phyloP scores from a whole-genome alignment of 2,888 invertebrate species.

The Acronicta leporina region DNA sequence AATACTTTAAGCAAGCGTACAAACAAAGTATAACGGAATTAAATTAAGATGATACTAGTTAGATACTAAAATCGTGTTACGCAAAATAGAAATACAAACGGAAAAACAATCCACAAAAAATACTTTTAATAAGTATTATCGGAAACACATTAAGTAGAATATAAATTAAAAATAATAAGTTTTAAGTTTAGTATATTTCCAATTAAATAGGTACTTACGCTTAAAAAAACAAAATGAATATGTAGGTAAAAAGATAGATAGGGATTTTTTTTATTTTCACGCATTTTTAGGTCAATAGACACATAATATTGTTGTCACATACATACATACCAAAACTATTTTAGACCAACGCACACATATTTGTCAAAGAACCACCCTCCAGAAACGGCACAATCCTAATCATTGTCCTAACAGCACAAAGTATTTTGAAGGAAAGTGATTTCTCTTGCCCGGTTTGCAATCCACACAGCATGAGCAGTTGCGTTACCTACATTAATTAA shows the following conservation, averaged over 20 bases:
- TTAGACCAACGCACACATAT: conserved; percentile 25
- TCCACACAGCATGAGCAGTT: conserved; percentile 44
- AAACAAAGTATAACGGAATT: no score
- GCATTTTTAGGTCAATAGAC: conserved; percentile 25
- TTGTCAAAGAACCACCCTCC: conserved; percentile 16
- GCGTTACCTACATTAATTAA: conserved; percentile 39
- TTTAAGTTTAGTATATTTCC: no score
- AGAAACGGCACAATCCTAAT: conserved; percentile 19
- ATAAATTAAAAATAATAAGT: no score
- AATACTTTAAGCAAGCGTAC: no score
- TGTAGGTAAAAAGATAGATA: background rate
- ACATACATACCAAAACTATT: conserved; percentile 16
- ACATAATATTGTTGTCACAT: conserved; percentile 16
- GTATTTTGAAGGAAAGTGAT: conserved; percentile 18
- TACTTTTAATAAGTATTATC: no score
- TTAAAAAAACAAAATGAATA: conserved; percentile 10
- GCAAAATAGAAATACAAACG: no score
- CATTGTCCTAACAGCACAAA: conserved; percentile 38
- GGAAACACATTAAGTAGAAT: no score
- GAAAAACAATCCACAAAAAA: no score
- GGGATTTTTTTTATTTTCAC: conserved; percentile 11
- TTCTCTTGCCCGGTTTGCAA: conserved; percentile 30
- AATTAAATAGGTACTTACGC: no score
- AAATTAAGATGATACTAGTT: no score
- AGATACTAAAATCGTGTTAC: no score